These are phyloP conservation scores for Microplitis manilae DNA, from an alignment of 2,888 invertebrate species.

Conservation along the genomic window DNA sequence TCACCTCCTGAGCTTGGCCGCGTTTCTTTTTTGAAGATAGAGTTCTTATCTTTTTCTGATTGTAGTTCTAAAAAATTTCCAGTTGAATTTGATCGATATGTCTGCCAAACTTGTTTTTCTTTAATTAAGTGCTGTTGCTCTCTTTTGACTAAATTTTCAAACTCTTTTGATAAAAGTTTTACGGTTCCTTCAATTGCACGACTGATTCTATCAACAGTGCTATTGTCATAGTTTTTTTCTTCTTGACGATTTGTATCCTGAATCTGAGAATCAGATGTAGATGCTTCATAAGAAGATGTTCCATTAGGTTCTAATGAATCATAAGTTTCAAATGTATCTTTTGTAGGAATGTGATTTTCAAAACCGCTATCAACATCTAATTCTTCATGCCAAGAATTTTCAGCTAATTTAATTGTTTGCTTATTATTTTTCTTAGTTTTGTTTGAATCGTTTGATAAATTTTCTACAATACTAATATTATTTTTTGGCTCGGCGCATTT, in stretches of 20 bases:
- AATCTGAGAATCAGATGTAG: constrained; percentile 43
- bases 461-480: not conserved
- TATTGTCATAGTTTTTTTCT: constrained; percentile 32
- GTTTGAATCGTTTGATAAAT: constrained; percentile 3
- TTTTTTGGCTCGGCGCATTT: constrained; percentile 1
- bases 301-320: constrained; percentile 62
- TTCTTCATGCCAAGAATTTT: constrained; percentile 23
- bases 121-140: constrained; percentile 63
- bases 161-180: constrained; percentile 65
- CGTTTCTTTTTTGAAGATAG: constrained; percentile 69
- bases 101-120: constrained; percentile 55
- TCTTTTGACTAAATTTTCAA: constrained; percentile 64
- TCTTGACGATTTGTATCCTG: constrained; percentile 26
- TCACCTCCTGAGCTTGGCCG: constrained; percentile 76
- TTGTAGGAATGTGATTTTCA: constrained; percentile 60
- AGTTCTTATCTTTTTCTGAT: constrained; percentile 60
- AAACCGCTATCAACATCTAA: constrained; percentile 45
- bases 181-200: constrained; percentile 68
- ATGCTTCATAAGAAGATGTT: constrained; percentile 44
- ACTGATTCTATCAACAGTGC: constrained; percentile 62
- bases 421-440: not conserved
- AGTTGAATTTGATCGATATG: constrained; percentile 51
- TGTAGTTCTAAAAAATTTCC: constrained; percentile 62
- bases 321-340: constrained; percentile 60
- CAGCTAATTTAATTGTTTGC: constrained; percentile 22